Evolutionary conservation across 2,888 invertebrate genomes (phyloP), one percentile per base, ranked within the genome.

Genomic region (Himalopsyche anomala): DNA sequence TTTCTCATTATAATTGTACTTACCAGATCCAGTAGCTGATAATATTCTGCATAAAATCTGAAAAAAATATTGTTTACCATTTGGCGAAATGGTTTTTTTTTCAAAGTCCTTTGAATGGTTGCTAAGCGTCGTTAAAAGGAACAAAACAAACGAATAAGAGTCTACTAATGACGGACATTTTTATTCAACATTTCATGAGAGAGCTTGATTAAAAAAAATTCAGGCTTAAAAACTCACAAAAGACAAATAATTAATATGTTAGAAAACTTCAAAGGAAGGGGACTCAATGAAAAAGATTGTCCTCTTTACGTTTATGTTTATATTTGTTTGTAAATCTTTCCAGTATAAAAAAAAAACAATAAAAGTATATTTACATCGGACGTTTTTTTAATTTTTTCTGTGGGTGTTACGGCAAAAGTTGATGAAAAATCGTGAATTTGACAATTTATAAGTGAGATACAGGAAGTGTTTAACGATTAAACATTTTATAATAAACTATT

Each of bases 221-320:
- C 62, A n/a, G 62, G 62, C 62, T 62, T 62, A 62, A n/a, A 62
- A 62, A 62, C 62, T 62, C 62, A 62, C 62, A 62, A 62, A 62
- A 62, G 62, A 62, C 62, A 62, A 62, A 62, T 62, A 62, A 62
- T 62, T 62, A 62, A 62, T 62, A 62, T 62, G 62, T 62, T 62
- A 62, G 62, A 62, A 62, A 62, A 62, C 62, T 62, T 62, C 62
- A 62, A 62, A 62, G 19, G 62, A 62, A 62, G 62, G 51, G 51
- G 15, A 51, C 62, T 19, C 62, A 62, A 62, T 62, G 62, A 62
- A 62, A 62, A 62, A 62, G 19, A 62, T 62, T 62, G 62, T 62
- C 28, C n/a, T 28, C 19, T 62, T 62, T 62, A 28, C 28, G 28
- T 62, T 62, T 19, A 62, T 62, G 19, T 28, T 19, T 62, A 62